These are phyloP conservation scores for Sebastes itinus DNA, from an alignment of 2,797 vertebrate genomes.

Conservation along the genomic window DNA sequence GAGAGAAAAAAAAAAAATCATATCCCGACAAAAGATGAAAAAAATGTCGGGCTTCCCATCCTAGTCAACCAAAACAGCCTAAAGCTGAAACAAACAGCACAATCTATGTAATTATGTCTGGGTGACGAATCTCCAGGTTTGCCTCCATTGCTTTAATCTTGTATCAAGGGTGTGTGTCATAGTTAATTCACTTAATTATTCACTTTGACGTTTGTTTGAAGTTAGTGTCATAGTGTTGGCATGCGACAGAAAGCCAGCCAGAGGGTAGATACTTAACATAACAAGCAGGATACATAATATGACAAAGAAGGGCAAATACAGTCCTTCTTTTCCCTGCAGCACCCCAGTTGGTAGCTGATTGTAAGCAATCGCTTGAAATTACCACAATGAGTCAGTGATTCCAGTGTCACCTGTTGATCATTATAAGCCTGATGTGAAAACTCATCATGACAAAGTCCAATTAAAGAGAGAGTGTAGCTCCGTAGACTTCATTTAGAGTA, in stretches of 20 bases:
- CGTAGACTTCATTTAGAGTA: neutral
- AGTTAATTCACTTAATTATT: neutral
- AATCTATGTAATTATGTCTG: neutral
- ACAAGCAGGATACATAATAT: neutral
- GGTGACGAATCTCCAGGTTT: neutral
- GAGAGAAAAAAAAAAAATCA: neutral
- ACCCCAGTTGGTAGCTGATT: neutral
- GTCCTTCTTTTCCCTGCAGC: neutral
- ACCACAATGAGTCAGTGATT: neutral
- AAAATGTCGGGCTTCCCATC: neutral
- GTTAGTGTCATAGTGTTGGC: neutral
- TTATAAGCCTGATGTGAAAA: neutral
- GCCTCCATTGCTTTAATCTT: neutral
- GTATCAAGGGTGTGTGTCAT: neutral
- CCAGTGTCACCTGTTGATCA: neutral
- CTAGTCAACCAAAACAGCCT: neutral
- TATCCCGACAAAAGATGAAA: neutral
- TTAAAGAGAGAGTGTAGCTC: neutral
- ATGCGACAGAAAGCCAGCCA: neutral
- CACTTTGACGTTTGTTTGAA: neutral
- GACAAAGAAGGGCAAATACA: neutral
- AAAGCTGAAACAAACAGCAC: neutral
- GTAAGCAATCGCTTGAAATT: neutral
- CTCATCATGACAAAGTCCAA: neutral
- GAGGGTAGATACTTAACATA: neutral